Conservation (phyloP, 2,113 vertebrate species). For the Orientallactaga bullata region DNA sequence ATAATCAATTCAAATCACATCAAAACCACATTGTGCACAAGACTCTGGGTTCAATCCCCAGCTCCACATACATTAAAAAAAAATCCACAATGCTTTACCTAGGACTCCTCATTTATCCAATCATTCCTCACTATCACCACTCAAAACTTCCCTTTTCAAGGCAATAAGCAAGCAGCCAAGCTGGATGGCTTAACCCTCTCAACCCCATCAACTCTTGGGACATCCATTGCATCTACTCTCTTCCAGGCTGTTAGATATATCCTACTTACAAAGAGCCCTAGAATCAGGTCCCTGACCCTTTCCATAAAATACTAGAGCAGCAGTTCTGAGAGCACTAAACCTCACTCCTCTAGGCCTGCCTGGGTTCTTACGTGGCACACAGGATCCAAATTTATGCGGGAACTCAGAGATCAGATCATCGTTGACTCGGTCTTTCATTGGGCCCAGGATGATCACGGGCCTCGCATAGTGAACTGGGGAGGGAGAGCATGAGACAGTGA, state of each 20-base stretch:
- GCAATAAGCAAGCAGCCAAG: background rate
- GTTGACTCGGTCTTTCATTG: constrained; percentile 97
- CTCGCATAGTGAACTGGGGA: constrained; percentile 96
- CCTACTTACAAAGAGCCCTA: background rate
- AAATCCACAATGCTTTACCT: background rate
- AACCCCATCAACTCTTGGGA: background rate
- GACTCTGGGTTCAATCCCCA: background rate
- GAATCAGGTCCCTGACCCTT: background rate
- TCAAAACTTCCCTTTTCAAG: background rate
- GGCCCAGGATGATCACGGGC: constrained; percentile 98
- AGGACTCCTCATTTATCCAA: background rate
- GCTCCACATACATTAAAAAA: background rate
- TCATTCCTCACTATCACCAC: background rate
- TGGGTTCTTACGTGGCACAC: constrained; percentile 96
- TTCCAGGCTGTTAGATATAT: background rate
- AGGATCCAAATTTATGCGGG: constrained; percentile 99
- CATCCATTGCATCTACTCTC: background rate
- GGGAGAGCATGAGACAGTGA: constrained; percentile 46
- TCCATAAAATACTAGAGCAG: background rate
- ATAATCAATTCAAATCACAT: background rate
- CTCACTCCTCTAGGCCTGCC: constrained; percentile 8
- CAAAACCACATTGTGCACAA: background rate
- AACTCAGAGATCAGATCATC: constrained; percentile 99
- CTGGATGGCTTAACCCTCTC: background rate
- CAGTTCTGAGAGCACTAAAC: background rate